Conservation (phyloP, 2,888 invertebrate genomes). For the Hydriomena furcata region DNA sequence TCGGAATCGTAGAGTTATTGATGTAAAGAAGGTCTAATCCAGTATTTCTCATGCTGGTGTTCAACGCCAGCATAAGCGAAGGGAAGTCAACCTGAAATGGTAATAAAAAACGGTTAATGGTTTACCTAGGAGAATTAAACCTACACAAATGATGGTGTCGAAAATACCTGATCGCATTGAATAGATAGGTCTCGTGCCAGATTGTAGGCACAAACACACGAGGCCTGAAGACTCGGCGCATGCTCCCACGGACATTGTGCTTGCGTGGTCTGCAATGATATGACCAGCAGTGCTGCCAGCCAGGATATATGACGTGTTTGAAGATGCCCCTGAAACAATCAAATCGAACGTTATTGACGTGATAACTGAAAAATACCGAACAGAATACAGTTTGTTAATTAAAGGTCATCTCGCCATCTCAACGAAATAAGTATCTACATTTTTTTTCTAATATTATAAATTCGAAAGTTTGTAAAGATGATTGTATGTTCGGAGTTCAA, state of each 20-base stretch:
- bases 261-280: slow-evolving; percentile 49
- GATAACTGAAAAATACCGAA: too few relatives aligned
- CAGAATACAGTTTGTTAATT: too few relatives aligned
- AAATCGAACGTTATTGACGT: neutral
- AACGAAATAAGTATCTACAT: too few relatives aligned
- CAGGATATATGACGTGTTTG: slow-evolving; percentile 43
- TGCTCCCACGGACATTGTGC: slow-evolving; percentile 94
- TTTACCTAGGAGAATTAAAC: neutral
- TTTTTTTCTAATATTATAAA: too few relatives aligned
- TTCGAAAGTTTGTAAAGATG: too few relatives aligned
- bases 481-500: too few relatives aligned
- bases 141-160: neutral
- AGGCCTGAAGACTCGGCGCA: slow-evolving; percentile 88
- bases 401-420: too few relatives aligned
- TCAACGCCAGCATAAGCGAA: slow-evolving; percentile 88
- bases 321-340: slow-evolving; percentile 51
- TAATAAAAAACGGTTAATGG: neutral
- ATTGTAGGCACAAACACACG: slow-evolving; percentile 95
- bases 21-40: slow-evolving; percentile 93
- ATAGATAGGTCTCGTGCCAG: slow-evolving; percentile 93
- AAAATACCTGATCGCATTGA: slow-evolving; percentile 91
- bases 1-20: slow-evolving; percentile 92
- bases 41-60: slow-evolving; percentile 86
- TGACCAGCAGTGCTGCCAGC: slow-evolving; percentile 47
- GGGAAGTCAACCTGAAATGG: slow-evolving; percentile 87